Conservation (phyloP, 2,113 vertebrate species). For the Hydrolagus affinis region DNA sequence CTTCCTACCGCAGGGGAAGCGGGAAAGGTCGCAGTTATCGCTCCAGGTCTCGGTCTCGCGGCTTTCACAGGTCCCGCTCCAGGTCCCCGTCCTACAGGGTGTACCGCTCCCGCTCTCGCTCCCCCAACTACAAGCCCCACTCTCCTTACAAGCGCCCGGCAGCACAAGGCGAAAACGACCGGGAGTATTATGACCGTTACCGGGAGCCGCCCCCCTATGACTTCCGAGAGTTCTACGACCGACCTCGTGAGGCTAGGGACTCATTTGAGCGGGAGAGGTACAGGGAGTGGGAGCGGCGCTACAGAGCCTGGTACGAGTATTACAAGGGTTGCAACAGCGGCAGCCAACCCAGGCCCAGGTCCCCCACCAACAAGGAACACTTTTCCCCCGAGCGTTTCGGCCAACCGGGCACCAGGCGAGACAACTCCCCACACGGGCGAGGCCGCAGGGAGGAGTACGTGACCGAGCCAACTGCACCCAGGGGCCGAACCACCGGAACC, state of each 20-base stretch:
- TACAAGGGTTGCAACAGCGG: constrained; percentile 66
- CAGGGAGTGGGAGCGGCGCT: constrained; percentile 81
- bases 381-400: constrained; percentile 64
- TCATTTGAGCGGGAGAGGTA: constrained; percentile 76
- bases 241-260: constrained; percentile 65
- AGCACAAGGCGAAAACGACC: constrained; percentile 54
- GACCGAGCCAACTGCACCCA: constrained; percentile 49
- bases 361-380: constrained; percentile 56
- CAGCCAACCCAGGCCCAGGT: constrained; percentile 52
- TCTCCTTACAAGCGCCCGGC: constrained; percentile 74
- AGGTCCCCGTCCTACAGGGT: constrained; percentile 71
- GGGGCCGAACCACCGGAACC: constrained; percentile 50
- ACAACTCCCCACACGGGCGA: constrained; percentile 74
- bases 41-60: constrained; percentile 70
- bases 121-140: constrained; percentile 65
- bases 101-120: constrained; percentile 72
- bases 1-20: constrained; percentile 63
- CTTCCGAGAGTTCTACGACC: constrained; percentile 70
- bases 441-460: constrained; percentile 55
- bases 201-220: constrained; percentile 66
- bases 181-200: constrained; percentile 65
- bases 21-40: constrained; percentile 70
- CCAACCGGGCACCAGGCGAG: constrained; percentile 52
- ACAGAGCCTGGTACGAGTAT: constrained; percentile 86
- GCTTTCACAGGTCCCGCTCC: constrained; percentile 76